Evolutionary conservation across 2,113 vertebrate species (phyloP), one percentile per base, ranked within the genome.

Genomic region (Lepus europaeus): DNA sequence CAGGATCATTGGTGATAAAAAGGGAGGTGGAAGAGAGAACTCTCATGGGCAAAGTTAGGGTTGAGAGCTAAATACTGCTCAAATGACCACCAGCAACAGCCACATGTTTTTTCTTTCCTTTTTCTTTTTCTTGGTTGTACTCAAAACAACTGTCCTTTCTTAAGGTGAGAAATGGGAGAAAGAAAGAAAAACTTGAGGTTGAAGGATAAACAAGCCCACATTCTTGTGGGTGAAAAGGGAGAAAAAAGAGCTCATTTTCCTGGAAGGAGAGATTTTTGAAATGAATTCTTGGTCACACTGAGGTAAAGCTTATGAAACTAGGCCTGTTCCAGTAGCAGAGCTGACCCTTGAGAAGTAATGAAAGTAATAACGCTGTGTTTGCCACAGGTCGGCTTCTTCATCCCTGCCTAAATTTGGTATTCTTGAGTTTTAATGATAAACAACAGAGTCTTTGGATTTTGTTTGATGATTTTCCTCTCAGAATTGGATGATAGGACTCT

Each of bases 231-330:
- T 49, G 61, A 85, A 85, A 87, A 72, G 25, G 23, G 12, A 14
- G 22, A 81, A 2, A 53, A 64, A 80, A 31, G 33, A n/a, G 45
- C 19, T 81, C 25, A 76, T 39, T 86, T 96, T 89, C 61, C 66
- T 88, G 39, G 68, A 95, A 91, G 39, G 25, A 61, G 49, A 63
- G 31, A 56, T 69, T 84, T 94, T 91, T 91, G 31, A 76, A 93
- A 91, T 81, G 16, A 27, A 68, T 79, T 87, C 64, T 95, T 36
- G 51, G 72, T 78, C 33, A 68, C 39, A 59, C n/a, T 11, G 79
- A 79, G 64, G 70, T 59, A 64, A 83, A 45, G 33, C 63, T 87
- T 64, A 63, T 63, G 51, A 72, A 89, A 66, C 27, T 85, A 31
- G 85, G 56, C 39, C 45, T 56, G 39, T 11, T 1, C 51, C 14